Percentiles rank a stretch among this genome's conserved stretches.
Conservation (phyloP, 2,888 invertebrate genomes). For the Melipona bicolor region DNA sequence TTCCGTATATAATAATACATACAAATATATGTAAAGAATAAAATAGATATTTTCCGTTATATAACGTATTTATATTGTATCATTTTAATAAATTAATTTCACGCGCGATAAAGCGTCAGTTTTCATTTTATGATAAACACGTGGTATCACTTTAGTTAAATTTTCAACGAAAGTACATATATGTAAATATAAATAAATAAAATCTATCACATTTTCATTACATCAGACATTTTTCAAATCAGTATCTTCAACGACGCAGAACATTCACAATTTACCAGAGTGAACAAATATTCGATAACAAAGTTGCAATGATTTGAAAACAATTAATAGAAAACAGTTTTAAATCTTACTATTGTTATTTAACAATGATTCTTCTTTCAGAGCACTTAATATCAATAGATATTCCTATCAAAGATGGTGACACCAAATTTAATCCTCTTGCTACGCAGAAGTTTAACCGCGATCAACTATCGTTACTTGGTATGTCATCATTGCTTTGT, state of each 20-base stretch:
- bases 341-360: neutral
- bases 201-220: neutral
- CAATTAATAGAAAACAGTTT: neutral
- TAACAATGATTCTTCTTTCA: constrained; percentile 20
- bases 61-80: neutral
- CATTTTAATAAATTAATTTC: neutral
- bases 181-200: constrained; percentile 1
- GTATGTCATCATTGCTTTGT: constrained; percentile 34
- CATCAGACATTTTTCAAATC: neutral
- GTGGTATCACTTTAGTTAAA: neutral
- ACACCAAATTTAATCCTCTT: constrained; percentile 31
- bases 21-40: neutral
- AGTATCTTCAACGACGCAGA: neutral
- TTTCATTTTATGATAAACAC: constrained; percentile 8
- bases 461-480: constrained; percentile 26
- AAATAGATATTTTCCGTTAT: neutral
- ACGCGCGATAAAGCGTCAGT: neutral
- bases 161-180: neutral
- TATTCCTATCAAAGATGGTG: constrained; percentile 37
- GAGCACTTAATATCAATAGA: constrained; percentile 22
- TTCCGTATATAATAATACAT: neutral
- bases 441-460: constrained; percentile 30
- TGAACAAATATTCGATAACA: neutral
- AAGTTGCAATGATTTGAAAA: neutral
- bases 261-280: neutral